Evolutionary conservation across 2,888 invertebrate genomes (phyloP), one percentile per base, ranked within the genome.

Genomic region (Ditula angustiorana): DNA sequence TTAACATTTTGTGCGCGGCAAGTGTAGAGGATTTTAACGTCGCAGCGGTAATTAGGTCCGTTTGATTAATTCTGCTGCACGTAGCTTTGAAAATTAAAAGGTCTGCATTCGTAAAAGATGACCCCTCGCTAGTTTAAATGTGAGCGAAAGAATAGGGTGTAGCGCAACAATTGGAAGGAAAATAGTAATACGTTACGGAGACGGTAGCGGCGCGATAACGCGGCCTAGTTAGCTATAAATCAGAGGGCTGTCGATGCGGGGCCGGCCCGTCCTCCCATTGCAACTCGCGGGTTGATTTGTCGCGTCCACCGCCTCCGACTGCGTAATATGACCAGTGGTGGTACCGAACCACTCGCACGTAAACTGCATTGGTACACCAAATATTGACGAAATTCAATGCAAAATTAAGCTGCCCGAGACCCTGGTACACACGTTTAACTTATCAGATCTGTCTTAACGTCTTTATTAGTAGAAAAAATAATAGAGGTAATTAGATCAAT

Each of bases 241-340:
- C 93, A 92, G 85, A 67, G 77, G 77, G 67, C 86, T 90, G 93
- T 93, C 93, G 92, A 92, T 90, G 80, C 82, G 82, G 88, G 83
- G 86, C 88, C 88, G 90, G 62, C 87, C 91, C 69, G 72, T 71
- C 72, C 72, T 67, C 72, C 92, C 85, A 85, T 78, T 82, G 86
- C 85, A 82, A 80, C 86, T 82, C 87, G 86, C 81, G 85, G 78
- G 81, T 88, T 92, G 91, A 91, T 92, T 92, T 92, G 92, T 92
- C 90, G 89, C 86, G 87, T 86, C 87, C 90, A 86, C 83, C 85
- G 82, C 84, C 86, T 78, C 78, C 78, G 76, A 81, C 85, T 84
- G 77, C 64, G 59, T 53, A 64, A 59, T 82, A 78, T 78, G 77
- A 73, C 78, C 73, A 69, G 66, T 79, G 79, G 76, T 71, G 77